These are phyloP conservation scores for Drosophila subpulchrella DNA, from an alignment of 1,140 invertebrate genomes.

Conservation along the genomic window DNA sequence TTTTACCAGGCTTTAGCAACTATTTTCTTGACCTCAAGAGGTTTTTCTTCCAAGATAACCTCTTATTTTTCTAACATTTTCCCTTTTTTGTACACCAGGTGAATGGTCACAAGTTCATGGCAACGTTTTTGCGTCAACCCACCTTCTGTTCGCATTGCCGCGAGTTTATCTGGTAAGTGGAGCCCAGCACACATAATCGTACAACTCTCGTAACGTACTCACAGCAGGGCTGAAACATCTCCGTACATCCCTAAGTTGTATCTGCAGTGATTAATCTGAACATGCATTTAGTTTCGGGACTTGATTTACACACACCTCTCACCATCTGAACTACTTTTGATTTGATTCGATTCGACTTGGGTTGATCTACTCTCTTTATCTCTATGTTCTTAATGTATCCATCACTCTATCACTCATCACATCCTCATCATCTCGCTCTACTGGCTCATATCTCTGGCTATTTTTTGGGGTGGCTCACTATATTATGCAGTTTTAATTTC, in stretches of 20 bases:
- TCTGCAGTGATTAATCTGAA: slow-evolving; percentile 64
- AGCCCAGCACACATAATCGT: slow-evolving; percentile 37
- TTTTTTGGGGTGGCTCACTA: slow-evolving; percentile 26
- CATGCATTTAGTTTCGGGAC: slow-evolving; percentile 62
- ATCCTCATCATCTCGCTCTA: slow-evolving; percentile 7
- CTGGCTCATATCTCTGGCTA: slow-evolving; percentile 21
- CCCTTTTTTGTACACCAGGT: slow-evolving; percentile 85
- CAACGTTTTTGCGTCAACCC: slow-evolving; percentile 98
- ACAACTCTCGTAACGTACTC: slow-evolving; percentile 41
- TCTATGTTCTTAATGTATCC: slow-evolving; percentile 63
- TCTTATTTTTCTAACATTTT: not conserved
- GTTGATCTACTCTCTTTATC: slow-evolving; percentile 41
- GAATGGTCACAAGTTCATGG: slow-evolving; percentile 99
- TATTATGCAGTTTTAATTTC: slow-evolving; percentile 31
- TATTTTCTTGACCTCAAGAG: not conserved
- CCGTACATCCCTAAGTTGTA: slow-evolving; percentile 70
- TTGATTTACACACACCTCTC: slow-evolving; percentile 51
- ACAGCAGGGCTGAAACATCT: slow-evolving; percentile 59
- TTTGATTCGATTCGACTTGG: slow-evolving; percentile 35
- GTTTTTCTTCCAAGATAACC: not conserved
- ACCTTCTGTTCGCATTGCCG: slow-evolving; percentile 99
- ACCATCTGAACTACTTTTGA: slow-evolving; percentile 34
- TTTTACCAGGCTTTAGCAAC: too few relatives aligned
- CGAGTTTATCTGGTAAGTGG: slow-evolving; percentile 97
- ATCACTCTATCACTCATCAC: slow-evolving; percentile 14